Evolutionary conservation across 1,140 invertebrate genomes (phyloP).

Genomic region (Meloidogyne floridensis): DNA sequence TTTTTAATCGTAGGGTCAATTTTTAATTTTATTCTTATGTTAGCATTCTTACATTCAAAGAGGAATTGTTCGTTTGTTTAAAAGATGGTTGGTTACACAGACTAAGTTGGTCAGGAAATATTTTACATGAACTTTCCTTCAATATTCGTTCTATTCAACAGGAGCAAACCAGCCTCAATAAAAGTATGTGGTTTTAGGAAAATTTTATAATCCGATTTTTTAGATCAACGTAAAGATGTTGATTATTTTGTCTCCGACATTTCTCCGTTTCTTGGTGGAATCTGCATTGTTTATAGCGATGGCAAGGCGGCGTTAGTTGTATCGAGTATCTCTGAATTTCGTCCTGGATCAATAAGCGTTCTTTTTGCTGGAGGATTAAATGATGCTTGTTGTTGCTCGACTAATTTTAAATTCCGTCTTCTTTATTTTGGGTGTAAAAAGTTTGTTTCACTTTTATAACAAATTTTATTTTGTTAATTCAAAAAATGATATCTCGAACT

Average conservation of each 20-base stretch:
- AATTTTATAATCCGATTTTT: background rate
- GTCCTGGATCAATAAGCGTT: conserved; percentile 87
- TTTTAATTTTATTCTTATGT: conserved; percentile 18
- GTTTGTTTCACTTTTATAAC: conserved; percentile 70
- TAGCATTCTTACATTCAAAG: conserved; percentile 48
- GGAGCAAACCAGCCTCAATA: conserved; percentile 24
- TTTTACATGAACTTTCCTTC: conserved; percentile 53
- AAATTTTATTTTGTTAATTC: too few species aligned
- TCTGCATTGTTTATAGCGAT: conserved; percentile 90
- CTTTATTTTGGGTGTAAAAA: conserved; percentile 91
- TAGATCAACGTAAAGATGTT: background rate
- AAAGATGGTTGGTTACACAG: conserved; percentile 53
- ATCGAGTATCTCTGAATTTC: conserved; percentile 85
- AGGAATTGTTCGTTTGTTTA: conserved; percentile 51
- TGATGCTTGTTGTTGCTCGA: conserved; percentile 86
- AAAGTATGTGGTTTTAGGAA: background rate
- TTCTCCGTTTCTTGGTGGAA: conserved; percentile 85
- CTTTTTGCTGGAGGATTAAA: conserved; percentile 89
- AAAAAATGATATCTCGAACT: too few species aligned
- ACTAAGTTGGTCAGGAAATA: conserved; percentile 42
- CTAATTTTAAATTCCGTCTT: conserved; percentile 94
- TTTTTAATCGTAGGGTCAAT: background rate
- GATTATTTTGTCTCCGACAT: conserved; percentile 13
- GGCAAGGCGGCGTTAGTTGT: conserved; percentile 91
- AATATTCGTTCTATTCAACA: conserved; percentile 43